Base-by-base conservation (phyloP, 2,113 vertebrate species). In the Ploceus nigricollis region DNA sequence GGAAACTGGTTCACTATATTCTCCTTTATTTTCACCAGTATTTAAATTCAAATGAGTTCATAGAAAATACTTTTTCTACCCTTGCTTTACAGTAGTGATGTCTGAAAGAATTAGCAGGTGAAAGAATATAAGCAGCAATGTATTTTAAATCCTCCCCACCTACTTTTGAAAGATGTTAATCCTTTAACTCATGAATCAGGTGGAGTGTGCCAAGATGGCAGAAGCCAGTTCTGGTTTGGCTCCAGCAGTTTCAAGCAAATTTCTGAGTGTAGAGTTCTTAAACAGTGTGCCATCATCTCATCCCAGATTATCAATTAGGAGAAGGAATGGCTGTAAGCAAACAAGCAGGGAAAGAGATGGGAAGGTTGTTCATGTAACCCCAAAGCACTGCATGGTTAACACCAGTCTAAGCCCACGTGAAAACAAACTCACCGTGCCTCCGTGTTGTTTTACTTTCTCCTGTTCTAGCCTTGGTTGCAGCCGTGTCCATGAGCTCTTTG, bases 311-410 rank as follows among this genome's bases (percentile, higher is more conserved):
- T 69, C 31, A n/a, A 0, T 7, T 33, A 18, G 42, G 24, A 77
- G 72, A 70, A 54, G 61, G 76, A 66, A 10, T 70, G n/a, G 6
- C 37, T 1, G 0, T 39, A 18, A 53, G 31, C 14, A 81, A 58
- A 20, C 5, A 24, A 50, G 21, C 9, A 15, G 39, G 47, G 39
- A 39, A 27, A 35, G 40, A 54, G 68, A 8, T 16, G 13, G 14
- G 44, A 57, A 13, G 0, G 0, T 13, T 63, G 30, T 57, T 82
- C 39, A 11, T 0, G 0, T 65, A 44, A 25, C 17, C 21, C 33
- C 35, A 22, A 18, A 83, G 39, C n/a, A 9, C 48, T 31, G 6
- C 16, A 4, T 1, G 1, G 37, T 39, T n/a, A 28, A 5, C 18
- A 13, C 12, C 8, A 7, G 4, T 23, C 11, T 57, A 42, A 88